These are phyloP conservation scores for Spodoptera exigua DNA, from an alignment of 2,888 invertebrate genomes.

Conservation along the genomic window DNA sequence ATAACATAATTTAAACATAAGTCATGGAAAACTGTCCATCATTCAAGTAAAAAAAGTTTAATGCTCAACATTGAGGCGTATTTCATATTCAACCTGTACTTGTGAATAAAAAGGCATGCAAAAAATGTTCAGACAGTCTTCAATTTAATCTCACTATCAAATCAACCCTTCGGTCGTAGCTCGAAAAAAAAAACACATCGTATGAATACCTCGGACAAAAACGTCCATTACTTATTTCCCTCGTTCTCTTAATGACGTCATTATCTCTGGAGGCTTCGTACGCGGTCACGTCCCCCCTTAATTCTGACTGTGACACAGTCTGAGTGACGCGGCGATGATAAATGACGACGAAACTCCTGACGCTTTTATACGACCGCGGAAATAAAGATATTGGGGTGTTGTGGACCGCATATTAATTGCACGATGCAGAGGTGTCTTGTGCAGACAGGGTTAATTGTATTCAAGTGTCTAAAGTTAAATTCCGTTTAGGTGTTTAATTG, in stretches of 20 bases:
- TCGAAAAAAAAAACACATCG: constrained; percentile 59
- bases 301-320: constrained; percentile 72
- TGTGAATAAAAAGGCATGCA: neutral
- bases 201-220: constrained; percentile 75
- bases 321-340: constrained; percentile 73
- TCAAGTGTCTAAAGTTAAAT: neutral
- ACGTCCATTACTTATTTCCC: constrained; percentile 79
- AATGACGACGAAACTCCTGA: constrained; percentile 65
- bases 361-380: constrained; percentile 59
- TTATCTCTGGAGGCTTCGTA: constrained; percentile 76
- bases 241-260: constrained; percentile 83
- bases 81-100: no score
- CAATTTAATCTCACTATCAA: constrained; percentile 17
- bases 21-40: no score
- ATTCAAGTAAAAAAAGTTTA: no score
- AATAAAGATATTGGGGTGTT: constrained; percentile 54
- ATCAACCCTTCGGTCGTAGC: constrained; percentile 41
- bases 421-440: constrained; percentile 12
- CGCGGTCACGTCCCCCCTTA: constrained; percentile 77
- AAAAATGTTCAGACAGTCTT: neutral
- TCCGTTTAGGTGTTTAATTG: neutral
- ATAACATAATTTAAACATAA: no score
- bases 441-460: constrained; percentile 14
- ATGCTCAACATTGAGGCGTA: no score
- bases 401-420: constrained; percentile 46